Percentiles rank a stretch among this genome's conserved stretches.
These are phyloP conservation scores for Portunus trituberculatus DNA, from an alignment of 1,140 invertebrate species.

Conservation along the genomic window DNA sequence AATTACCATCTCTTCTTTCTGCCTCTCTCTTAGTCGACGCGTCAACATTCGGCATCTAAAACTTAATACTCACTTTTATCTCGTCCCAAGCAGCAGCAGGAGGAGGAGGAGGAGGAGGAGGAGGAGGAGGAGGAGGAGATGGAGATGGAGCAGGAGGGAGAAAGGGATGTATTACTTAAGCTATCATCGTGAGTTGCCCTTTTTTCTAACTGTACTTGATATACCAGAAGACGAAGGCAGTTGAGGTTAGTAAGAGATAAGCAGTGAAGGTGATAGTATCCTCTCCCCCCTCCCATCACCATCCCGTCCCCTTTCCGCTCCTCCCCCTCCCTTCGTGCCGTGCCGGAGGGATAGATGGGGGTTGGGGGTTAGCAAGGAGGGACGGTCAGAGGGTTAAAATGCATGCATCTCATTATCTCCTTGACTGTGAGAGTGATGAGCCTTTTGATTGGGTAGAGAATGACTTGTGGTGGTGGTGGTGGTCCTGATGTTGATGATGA, in stretches of 20 bases:
- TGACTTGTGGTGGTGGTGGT: not conserved
- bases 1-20: slow-evolving; percentile 11
- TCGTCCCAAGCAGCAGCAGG: not conserved
- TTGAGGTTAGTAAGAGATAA: not conserved
- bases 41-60: not conserved
- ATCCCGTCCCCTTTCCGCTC: not conserved
- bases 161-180: not conserved
- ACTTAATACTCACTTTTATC: not conserved
- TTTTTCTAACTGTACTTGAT: not conserved
- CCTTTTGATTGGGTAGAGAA: not conserved
- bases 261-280: not conserved
- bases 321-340: not conserved
- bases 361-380: not conserved
- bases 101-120: not conserved
- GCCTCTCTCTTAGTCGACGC: not conserved
- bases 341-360: not conserved
- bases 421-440: not conserved
- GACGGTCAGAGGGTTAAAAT: not conserved
- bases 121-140: not conserved
- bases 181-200: not conserved
- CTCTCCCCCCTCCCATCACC: not conserved
- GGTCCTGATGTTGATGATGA: not conserved
- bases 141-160: not conserved
- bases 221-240: not conserved
- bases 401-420: slow-evolving; percentile 21